Base-by-base conservation (phyloP, 1,140 invertebrate species). In the Lamellibrachia luymesi region DNA sequence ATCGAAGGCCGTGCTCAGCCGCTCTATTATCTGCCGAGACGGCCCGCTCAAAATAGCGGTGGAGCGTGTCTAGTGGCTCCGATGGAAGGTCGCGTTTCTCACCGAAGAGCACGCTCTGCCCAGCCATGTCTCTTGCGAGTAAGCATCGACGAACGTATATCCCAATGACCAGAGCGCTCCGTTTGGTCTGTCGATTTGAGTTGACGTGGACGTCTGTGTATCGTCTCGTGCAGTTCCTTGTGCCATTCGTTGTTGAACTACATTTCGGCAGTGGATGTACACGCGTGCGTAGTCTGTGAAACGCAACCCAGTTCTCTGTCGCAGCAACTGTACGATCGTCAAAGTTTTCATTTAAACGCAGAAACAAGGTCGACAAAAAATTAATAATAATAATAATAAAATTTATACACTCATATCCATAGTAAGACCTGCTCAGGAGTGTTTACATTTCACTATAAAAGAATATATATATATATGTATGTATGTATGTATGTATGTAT, bases 31-130 rank as follows among this genome's bases (percentile, higher is more conserved):
- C 51, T 27, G 91, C 27, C 91, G 91, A 50, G 49, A 91, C 51
- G 49, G 91, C 51, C 8, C 51, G 7, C 91, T 91, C 91, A 6
- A 91, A 91, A n/a, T 91, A 91, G 49, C 51, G 49, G 91, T 91
- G 91, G 51, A 91, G 91, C 49, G 49, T 13, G n/a, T 4, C 22
- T 2, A 91, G 49, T 80, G 64, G 64, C 64, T 80, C 64, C 49
- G 49, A 13, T 13, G 91, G 91, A 17, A 91, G 91, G 49, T 50
- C 7, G 25, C 91, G 91, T 50, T 50, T 91, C 51, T 50, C 91
- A 13, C 91, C 91, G 49, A 50, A 51, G 2, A 91, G 91, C 49
- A n/a, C 51, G 91, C 91, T 91, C 64, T 80, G 64, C 25, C 64
- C 64, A 17, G 64, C 64, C 64, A 80, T 80, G 6, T 80, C 25